Conservation (phyloP, 2,113 vertebrate genomes). For the Sorex fumeus region DNA sequence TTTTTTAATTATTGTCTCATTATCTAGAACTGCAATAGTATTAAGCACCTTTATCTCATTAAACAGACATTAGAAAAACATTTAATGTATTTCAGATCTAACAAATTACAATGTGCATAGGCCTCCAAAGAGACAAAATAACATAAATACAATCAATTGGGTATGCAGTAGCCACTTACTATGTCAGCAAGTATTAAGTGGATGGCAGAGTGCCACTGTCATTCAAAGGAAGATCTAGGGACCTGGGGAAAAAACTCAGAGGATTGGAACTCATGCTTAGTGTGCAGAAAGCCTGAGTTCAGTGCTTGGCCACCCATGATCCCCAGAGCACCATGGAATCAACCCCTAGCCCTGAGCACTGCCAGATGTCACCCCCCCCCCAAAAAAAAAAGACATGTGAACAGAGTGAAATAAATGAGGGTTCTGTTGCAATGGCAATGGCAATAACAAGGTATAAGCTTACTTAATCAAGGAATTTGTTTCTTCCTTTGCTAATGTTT, state of each 20-base stretch:
- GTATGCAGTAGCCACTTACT: neutral
- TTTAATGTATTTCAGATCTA: constrained; percentile 37
- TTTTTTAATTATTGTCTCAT: neutral
- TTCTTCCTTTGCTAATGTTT: neutral
- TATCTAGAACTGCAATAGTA: neutral
- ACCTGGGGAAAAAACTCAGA: too few relatives aligned
- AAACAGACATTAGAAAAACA: constrained; percentile 3
- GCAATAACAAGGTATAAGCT: neutral
- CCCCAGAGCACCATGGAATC: too few relatives aligned
- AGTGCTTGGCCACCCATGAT: too few relatives aligned
- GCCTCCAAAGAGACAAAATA: neutral
- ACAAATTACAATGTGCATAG: constrained; percentile 27
- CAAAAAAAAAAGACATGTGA: neutral
- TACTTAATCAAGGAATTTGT: neutral
- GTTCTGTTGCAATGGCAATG: neutral
- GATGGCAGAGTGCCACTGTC: neutral
- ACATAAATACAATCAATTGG: neutral
- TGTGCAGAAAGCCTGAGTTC: too few relatives aligned
- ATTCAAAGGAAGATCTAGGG: neutral
- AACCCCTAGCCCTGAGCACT: too few relatives aligned
- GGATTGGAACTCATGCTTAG: too few relatives aligned
- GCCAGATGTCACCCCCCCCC: too few relatives aligned
- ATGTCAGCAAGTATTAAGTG: neutral
- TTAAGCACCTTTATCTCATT: neutral
- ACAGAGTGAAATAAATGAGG: neutral